Conservation (phyloP, 2,113 vertebrate genomes). For the Bos indicus region DNA sequence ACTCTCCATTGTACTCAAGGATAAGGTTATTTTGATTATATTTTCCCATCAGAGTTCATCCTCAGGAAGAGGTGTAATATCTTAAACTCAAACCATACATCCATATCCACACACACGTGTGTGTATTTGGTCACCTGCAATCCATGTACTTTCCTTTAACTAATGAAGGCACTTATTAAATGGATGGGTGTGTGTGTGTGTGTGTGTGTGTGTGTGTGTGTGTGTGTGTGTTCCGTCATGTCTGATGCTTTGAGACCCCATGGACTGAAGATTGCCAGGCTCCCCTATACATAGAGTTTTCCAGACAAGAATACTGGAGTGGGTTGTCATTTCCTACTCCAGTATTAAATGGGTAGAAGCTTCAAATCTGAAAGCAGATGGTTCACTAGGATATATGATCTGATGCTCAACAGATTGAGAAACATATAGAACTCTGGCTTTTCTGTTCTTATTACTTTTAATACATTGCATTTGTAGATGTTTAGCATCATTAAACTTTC, state of each 20-base stretch:
- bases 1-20: not conserved
- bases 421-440: not conserved
- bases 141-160: not conserved
- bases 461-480: not conserved
- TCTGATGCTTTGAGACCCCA: not conserved
- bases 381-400: constrained; percentile 5
- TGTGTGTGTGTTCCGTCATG: not conserved
- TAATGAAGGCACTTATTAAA: not conserved
- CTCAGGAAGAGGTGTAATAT: not conserved
- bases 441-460: not conserved
- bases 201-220: not conserved
- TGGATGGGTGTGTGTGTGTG: not conserved
- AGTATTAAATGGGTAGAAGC: not conserved
- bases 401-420: not conserved
- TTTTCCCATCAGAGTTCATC: not conserved
- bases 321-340: not conserved
- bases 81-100: not conserved
- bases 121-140: not conserved
- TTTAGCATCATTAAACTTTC: not conserved
- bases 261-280: not conserved
- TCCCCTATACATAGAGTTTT: not conserved
- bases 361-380: not conserved
- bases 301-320: not conserved
- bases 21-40: not conserved
- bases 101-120: not conserved